Percentiles rank a stretch among this genome's conserved stretches.
These are phyloP conservation scores for Drosophila subpulchrella DNA, from an alignment of 1,140 invertebrate species.

Conservation along the genomic window DNA sequence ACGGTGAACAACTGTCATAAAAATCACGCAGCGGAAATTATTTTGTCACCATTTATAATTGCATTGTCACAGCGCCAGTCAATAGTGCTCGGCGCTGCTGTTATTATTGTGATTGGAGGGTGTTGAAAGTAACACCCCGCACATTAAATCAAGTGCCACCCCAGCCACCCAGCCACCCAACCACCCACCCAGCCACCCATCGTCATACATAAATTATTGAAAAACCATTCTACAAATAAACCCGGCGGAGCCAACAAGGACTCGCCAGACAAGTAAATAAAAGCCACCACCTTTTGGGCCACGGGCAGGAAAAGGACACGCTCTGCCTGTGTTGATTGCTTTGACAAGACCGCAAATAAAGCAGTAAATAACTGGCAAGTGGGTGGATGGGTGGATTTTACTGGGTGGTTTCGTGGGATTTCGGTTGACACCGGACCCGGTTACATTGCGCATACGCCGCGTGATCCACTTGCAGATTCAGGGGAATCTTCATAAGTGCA, in stretches of 20 bases:
- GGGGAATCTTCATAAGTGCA: neutral
- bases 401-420: neutral
- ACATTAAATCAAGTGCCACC: slow-evolving; percentile 79
- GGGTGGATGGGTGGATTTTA: slow-evolving; percentile 1
- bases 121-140: slow-evolving; percentile 81
- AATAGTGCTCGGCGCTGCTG: slow-evolving; percentile 48
- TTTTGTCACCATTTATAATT: slow-evolving; percentile 84
- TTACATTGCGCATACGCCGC: slow-evolving; percentile 70
- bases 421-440: neutral
- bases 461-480: neutral
- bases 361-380: slow-evolving; percentile 69
- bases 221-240: slow-evolving; percentile 83
- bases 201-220: slow-evolving; percentile 83
- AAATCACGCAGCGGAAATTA: slow-evolving; percentile 84
- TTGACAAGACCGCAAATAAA: slow-evolving; percentile 81
- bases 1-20: slow-evolving; percentile 80
- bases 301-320: slow-evolving; percentile 32
- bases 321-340: slow-evolving; percentile 73
- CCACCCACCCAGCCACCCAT: slow-evolving; percentile 8
- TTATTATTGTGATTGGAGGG: slow-evolving; percentile 78
- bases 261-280: slow-evolving; percentile 64
- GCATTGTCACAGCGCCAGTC: slow-evolving; percentile 77
- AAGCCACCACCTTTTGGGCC: slow-evolving; percentile 64
- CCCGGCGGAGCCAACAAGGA: slow-evolving; percentile 33
- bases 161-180: neutral